Percentiles rank a stretch among this genome's conserved stretches.
These are phyloP conservation scores for Aleiodes alternator DNA, from an alignment of 2,888 invertebrate species.

Conservation along the genomic window DNA sequence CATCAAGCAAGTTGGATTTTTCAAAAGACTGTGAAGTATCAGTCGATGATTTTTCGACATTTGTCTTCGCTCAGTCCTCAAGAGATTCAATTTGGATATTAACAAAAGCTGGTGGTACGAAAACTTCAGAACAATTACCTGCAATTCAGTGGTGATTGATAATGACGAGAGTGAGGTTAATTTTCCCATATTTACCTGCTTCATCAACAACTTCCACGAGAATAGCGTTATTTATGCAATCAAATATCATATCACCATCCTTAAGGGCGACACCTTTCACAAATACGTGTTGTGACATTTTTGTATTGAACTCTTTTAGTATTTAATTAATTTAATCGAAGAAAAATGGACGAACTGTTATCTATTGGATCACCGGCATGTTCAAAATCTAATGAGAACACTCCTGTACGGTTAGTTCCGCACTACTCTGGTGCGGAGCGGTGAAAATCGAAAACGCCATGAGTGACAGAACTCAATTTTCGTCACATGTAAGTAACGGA, in stretches of 20 bases:
- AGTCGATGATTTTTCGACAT: too few species aligned
- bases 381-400: neutral
- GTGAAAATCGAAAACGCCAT: conserved; percentile 5
- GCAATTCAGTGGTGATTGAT: neutral
- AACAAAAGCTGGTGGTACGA: too few species aligned
- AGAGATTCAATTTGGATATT: too few species aligned
- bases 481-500: too few species aligned
- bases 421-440: neutral
- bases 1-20: too few species aligned
- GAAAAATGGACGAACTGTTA: too few species aligned
- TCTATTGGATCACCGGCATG: too few species aligned
- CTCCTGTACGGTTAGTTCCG: neutral
- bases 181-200: neutral
- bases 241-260: neutral
- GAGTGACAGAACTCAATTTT: too few species aligned
- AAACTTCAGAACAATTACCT: neutral
- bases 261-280: neutral
- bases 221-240: neutral
- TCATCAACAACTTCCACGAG: neutral
- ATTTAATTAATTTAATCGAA: too few species aligned
- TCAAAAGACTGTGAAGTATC: too few species aligned
- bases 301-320: neutral
- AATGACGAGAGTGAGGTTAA: neutral
- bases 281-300: neutral
- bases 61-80: too few species aligned